phyloP scores from a whole-genome alignment of 2,797 vertebrate species.

The Macroramphosus scolopax region DNA sequence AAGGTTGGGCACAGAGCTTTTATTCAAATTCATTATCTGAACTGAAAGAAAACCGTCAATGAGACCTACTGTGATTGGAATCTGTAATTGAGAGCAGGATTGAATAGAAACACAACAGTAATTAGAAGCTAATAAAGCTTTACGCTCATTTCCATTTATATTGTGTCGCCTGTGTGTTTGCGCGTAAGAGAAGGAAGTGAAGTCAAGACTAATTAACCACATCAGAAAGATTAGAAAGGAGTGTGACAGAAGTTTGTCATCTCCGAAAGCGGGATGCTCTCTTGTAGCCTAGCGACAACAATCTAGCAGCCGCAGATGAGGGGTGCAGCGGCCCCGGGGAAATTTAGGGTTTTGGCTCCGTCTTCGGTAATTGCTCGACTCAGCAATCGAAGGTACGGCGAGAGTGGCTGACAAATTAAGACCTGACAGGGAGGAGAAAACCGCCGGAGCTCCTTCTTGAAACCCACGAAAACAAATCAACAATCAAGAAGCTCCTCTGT shows the following conservation, averaged over 20 bases:
- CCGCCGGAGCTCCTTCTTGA: conserved; percentile 18
- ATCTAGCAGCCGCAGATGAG: conserved; percentile 20
- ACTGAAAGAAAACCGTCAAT: conserved; percentile 11
- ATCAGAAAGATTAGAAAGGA: conserved; percentile 23
- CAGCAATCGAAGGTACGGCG: conserved; percentile 28
- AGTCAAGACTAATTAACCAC: conserved; percentile 33
- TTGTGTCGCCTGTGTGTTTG: too few species aligned
- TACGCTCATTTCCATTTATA: conserved; percentile 12
- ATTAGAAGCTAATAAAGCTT: conserved; percentile 14
- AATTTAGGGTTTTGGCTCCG: conserved; percentile 25
- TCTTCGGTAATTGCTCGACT: conserved; percentile 24
- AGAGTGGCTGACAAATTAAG: conserved; percentile 38
- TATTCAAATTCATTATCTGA: conserved; percentile 34
- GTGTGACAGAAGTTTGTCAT: conserved; percentile 13
- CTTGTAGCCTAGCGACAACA: conserved; percentile 25
- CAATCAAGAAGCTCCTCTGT: background rate
- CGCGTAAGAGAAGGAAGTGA: background rate
- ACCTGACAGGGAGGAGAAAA: background rate
- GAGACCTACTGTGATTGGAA: conserved; percentile 11
- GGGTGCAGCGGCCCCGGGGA: conserved; percentile 33
- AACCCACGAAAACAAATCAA: conserved; percentile 20
- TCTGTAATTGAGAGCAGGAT: background rate
- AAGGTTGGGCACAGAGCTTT: conserved; percentile 5
- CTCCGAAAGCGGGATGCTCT: conserved; percentile 28
- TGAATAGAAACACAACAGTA: conserved; percentile 19